Evolutionary conservation across 2,797 vertebrate species (phyloP).

Genomic region (Urocyon cinereoargenteus): DNA sequence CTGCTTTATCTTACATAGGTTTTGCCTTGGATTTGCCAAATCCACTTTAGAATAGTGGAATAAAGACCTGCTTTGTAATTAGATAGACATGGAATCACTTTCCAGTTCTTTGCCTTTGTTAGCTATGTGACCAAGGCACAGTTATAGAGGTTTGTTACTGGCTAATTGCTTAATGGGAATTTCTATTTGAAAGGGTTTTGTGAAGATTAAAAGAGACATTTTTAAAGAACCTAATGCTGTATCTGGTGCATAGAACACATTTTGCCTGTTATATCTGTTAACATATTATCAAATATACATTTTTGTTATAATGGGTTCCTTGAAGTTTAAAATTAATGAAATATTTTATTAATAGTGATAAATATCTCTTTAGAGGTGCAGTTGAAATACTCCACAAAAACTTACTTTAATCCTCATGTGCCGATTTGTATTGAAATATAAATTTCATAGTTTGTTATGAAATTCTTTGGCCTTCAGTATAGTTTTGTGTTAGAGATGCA

Average conservation of each 20-base stretch:
- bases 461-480: not conserved
- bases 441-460: not conserved
- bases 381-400: not conserved
- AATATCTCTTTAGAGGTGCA: not conserved
- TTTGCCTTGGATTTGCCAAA: not conserved
- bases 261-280: not conserved
- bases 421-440: not conserved
- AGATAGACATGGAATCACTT: not conserved
- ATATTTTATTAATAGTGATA: not conserved
- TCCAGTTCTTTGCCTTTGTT: not conserved
- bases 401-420: not conserved
- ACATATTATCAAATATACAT: not conserved
- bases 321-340: not conserved
- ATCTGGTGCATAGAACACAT: not conserved
- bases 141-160: not conserved
- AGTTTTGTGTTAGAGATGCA: not conserved
- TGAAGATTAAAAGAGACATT: not conserved
- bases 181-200: not conserved
- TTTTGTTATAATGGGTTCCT: not conserved
- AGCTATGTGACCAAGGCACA: not conserved
- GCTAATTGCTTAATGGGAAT: not conserved
- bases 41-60: not conserved
- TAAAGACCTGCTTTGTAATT: not conserved
- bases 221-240: not conserved
- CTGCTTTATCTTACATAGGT: not conserved